phyloP scores from a whole-genome alignment of 2,113 vertebrate species.

The Gymnocephalus cernua region DNA sequence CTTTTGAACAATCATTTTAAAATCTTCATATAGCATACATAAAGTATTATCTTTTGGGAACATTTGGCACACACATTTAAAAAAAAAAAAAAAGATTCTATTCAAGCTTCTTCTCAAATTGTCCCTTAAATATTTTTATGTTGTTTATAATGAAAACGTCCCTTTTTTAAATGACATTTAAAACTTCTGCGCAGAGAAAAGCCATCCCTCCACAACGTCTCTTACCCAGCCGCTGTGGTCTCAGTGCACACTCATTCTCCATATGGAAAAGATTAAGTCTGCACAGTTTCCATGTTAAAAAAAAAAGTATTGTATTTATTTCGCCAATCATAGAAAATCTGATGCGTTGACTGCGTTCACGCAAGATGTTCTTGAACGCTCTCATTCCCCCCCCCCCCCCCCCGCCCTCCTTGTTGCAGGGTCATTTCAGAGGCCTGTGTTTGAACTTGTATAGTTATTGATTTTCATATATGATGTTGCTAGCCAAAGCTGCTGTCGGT shows the following conservation, averaged over 20 bases:
- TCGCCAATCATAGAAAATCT: not conserved
- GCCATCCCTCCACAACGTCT: not conserved
- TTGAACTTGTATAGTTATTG: conserved; percentile 32
- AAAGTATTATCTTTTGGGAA: not conserved
- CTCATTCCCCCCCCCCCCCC: not conserved
- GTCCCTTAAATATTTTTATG: not conserved
- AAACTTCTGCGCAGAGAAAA: conserved; percentile 3
- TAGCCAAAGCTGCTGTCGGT: not conserved
- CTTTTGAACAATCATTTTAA: not conserved
- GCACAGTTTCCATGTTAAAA: conserved; percentile 12
- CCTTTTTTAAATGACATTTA: not conserved
- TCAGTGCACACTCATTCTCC: not conserved
- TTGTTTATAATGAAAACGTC: not conserved
- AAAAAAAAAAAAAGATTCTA: conserved; percentile 4
- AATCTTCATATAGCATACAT: not conserved
- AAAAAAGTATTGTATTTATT: not conserved
- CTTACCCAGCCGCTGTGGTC: not conserved
- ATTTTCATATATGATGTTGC: conserved; percentile 42
- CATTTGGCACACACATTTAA: not conserved
- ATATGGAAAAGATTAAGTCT: not conserved
- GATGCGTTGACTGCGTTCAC: not conserved
- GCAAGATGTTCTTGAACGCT: not conserved
- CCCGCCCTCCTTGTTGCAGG: not conserved
- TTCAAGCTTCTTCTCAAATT: conserved; percentile 14
- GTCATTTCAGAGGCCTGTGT: conserved; percentile 35